Percentiles rank a stretch among this genome's conserved stretches.
These are phyloP conservation scores for Microcebus jonahi DNA, from an alignment of 2,113 vertebrate genomes.

Conservation along the genomic window DNA sequence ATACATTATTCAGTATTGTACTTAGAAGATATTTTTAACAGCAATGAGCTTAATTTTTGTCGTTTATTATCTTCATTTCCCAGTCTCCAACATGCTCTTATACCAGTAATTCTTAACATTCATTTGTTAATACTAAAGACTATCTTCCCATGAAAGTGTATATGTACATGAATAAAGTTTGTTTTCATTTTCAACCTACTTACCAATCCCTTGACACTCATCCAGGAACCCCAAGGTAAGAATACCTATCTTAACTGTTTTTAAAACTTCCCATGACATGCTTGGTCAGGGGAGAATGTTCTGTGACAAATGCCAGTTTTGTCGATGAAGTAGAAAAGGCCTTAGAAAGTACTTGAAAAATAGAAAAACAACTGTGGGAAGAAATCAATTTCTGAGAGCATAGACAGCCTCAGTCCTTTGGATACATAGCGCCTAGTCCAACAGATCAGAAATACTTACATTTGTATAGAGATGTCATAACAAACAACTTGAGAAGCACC, in stretches of 20 bases:
- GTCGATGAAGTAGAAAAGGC: background rate
- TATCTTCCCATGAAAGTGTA: background rate
- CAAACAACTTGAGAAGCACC: background rate
- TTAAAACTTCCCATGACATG: background rate
- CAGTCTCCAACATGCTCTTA: background rate
- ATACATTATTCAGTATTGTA: background rate
- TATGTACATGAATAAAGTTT: background rate
- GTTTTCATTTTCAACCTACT: background rate
- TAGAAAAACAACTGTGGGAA: background rate
- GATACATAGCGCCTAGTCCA: background rate
- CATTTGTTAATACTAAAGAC: background rate
- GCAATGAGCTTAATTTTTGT: background rate
- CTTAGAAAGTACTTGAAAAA: background rate
- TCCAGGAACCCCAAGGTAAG: background rate
- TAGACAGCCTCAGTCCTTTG: background rate
- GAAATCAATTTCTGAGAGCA: background rate
- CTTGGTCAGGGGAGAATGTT: background rate
- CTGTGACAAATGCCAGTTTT: background rate
- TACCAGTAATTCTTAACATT: background rate
- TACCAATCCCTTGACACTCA: background rate
- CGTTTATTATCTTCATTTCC: background rate
- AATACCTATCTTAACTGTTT: background rate
- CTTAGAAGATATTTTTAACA: constrained; percentile 14
- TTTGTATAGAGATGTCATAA: background rate
- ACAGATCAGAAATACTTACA: background rate